Evolutionary conservation across 1,140 invertebrate species (phyloP), one percentile per base, ranked within the genome.

Genomic region (Habropoda laboriosa): DNA sequence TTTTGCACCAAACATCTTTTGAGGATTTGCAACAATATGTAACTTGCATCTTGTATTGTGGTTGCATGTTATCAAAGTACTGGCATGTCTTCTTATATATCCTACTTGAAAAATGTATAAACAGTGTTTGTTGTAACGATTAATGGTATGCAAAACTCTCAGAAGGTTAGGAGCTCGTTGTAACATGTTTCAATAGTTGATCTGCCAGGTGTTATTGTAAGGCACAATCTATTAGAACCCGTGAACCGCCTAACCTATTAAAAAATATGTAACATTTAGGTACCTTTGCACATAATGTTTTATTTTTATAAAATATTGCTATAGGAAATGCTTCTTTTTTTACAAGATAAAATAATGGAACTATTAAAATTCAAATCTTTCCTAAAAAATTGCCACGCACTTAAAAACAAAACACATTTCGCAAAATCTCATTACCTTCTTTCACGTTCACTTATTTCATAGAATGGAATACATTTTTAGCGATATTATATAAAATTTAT

Each of bases 101-200:
- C 85, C 88, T 73, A 92, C 55, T 82, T 90, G 88, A 42, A 91
- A 88, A 61, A 89, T 81, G 42, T 86, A 90, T 38, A 90, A 81
- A 40, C 89, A 87, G 63, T 92, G 85, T 3, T 77, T 80, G 64
- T 81, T 66, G 27, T 87, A 85, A 8, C 80, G 82, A 67, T 55
- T 87, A 49, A 89, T 72, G 68, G 89, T 92, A 6, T 80, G 87
- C 81, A 91, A 78, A 60, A 90, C 82, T 35, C 79, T 90, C 21
- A 90, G 67, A 73, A 92, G 49, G 42, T 88, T 91, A 60, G 88
- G 89, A 32, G 89, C 90, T n/a, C 87, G 87, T 86, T 91, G 86
- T 18, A 92, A 67, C 92, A 93, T 92, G 55, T 91, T 68, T 18
- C 30, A 30, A 13, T 32, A n/a, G 16, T 57, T 12, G 35, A 7